Evolutionary conservation across 2,113 vertebrate species (phyloP), one percentile per base, ranked within the genome.

Genomic region (Alosa alosa): DNA sequence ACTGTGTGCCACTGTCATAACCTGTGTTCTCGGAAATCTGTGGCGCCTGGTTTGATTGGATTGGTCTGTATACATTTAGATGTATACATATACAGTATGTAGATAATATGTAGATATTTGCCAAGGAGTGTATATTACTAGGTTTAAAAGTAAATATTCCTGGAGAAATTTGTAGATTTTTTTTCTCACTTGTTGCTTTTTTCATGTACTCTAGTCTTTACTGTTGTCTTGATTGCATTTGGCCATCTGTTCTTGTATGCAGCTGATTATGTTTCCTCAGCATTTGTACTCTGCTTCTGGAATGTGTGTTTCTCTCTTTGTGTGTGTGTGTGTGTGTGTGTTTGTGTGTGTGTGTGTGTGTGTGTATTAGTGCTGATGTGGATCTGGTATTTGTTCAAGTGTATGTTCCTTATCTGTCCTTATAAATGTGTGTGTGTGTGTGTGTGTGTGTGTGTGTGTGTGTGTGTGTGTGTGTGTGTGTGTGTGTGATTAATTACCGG

Each of bases 401-500:
- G 47, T 13, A 49, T 49, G 47, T 49, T 49, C 47, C 47, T 13
- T 49, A 49, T 49, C 47, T 49, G 4, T 6, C 47, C 47, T 49
- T 49, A 49, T 49, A 49, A 49, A 9, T 44, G 41, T 44, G 41
- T 44, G 41, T 44, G 41, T 49, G 47, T 49, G 47, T 49, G 47
- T 49, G 47, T 49, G 47, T 49, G 47, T 49, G 47, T 49, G 47
- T 49, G 47, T 49, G 47, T 49, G 31, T 75, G 72, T 55, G 46
- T 83, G 44, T 45, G 57, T 84, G 47, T 83, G 81, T 72, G 45
- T 64, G 83, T 81, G 60, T 60, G 55, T 78, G 44, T 84, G 44
- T 84, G 81, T 82, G 25, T 49, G 83, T 81, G 57, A 44, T 81
- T 44, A 36, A 44, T 50, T 81, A 86, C 57, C 82, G 83, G 85